These are phyloP conservation scores for Leucophora obtusa DNA, from an alignment of 2,888 invertebrate species.

Conservation along the genomic window DNA sequence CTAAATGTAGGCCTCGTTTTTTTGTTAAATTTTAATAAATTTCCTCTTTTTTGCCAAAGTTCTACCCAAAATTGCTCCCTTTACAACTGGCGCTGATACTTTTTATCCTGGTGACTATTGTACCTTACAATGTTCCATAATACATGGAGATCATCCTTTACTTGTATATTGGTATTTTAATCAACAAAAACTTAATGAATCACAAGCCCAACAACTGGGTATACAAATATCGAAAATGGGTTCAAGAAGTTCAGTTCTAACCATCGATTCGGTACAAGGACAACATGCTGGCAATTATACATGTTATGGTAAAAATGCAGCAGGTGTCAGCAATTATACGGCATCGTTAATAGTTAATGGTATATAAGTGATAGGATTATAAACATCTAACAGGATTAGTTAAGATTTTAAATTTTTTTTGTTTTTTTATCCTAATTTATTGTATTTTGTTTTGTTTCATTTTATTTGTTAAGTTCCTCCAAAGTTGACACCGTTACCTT, in stretches of 20 bases:
- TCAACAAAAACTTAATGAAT: slow-evolving; percentile 80
- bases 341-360: slow-evolving; percentile 85
- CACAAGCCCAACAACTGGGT: slow-evolving; percentile 71
- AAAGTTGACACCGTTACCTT: slow-evolving; percentile 82
- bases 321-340: slow-evolving; percentile 83
- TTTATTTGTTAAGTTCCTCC: slow-evolving; percentile 80
- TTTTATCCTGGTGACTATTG: slow-evolving; percentile 85
- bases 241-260: slow-evolving; percentile 81
- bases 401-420: slow-evolving; percentile 12
- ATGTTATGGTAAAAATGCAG: slow-evolving; percentile 82
- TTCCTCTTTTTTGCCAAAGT: slow-evolving; percentile 79
- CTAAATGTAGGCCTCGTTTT: background rate
- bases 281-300: slow-evolving; percentile 86
- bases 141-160: slow-evolving; percentile 88
- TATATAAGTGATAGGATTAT: slow-evolving; percentile 70
- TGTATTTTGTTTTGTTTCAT: slow-evolving; percentile 67
- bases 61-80: slow-evolving; percentile 87
- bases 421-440: slow-evolving; percentile 17
- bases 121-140: slow-evolving; percentile 83
- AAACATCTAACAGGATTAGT: slow-evolving; percentile 1
- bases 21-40: background rate
- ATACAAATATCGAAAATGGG: slow-evolving; percentile 79
- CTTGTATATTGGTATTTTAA: slow-evolving; percentile 87
- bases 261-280: slow-evolving; percentile 82
- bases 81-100: slow-evolving; percentile 85